Percentiles rank a stretch among this genome's conserved stretches.
These are phyloP conservation scores for Xyrauchen texanus DNA, from an alignment of 2,113 vertebrate species.

Conservation along the genomic window DNA sequence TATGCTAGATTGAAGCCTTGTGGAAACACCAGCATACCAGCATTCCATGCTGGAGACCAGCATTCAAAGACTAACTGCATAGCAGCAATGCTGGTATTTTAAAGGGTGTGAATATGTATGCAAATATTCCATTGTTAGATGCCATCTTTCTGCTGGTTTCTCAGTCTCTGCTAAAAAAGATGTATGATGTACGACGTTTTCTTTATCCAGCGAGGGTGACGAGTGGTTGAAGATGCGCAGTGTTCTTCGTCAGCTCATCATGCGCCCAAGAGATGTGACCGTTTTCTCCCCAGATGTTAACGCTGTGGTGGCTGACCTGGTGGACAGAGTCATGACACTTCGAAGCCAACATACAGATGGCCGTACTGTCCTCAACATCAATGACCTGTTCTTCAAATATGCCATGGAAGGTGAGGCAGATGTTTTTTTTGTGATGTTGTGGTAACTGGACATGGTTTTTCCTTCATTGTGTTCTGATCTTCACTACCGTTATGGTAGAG, in stretches of 20 bases:
- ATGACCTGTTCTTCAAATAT: conserved; percentile 92
- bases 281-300: conserved; percentile 84
- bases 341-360: conserved; percentile 74
- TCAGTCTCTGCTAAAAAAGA: not conserved
- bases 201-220: conserved; percentile 80
- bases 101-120: too few species aligned
- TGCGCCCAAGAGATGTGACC: conserved; percentile 85
- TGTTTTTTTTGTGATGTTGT: too few species aligned
- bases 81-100: too few species aligned
- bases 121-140: too few species aligned
- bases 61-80: too few species aligned
- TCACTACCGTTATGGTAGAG: too few species aligned
- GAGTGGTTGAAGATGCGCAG: conserved; percentile 92
- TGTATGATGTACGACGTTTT: not conserved
- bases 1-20: too few species aligned
- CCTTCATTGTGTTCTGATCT: too few species aligned
- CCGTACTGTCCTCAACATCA: conserved; percentile 81
- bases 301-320: conserved; percentile 82
- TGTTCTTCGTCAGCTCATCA: conserved; percentile 86
- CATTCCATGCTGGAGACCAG: too few species aligned
- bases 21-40: too few species aligned
- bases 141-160: not conserved
- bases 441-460: too few species aligned
- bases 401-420: conserved; percentile 87
- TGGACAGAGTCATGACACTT: conserved; percentile 78